A percentile compares a stretch with the other conserved stretches of the same genome.
These are phyloP conservation scores for Troides oblongomaculatus DNA, from an alignment of 2,888 invertebrate genomes.

Conservation along the genomic window DNA sequence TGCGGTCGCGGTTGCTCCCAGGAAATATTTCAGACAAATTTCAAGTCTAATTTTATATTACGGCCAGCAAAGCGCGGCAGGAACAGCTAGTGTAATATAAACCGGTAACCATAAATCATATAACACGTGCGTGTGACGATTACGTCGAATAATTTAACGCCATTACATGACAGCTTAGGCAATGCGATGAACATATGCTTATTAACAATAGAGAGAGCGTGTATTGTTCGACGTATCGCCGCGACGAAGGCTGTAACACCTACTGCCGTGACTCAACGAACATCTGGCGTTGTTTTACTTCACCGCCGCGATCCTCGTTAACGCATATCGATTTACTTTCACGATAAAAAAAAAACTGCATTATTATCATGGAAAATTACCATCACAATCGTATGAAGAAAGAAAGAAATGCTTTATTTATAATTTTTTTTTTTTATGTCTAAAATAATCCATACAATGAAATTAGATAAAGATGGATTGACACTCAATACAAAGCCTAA, in stretches of 20 bases:
- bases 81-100: constrained; percentile 23
- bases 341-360: neutral
- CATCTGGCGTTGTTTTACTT: constrained; percentile 58
- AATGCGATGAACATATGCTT: constrained; percentile 30
- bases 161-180: constrained; percentile 27
- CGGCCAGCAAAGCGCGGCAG: neutral
- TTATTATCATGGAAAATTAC: neutral
- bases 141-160: constrained; percentile 27
- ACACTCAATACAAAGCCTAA: no score
- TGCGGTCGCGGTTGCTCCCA: no score
- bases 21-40: no score
- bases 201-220: constrained; percentile 36
- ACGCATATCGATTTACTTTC: neutral
- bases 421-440: no score
- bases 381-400: neutral
- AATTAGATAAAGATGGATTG: no score
- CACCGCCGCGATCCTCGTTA: constrained; percentile 16
- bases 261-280: constrained; percentile 62
- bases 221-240: constrained; percentile 43
- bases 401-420: no score
- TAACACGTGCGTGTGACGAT: constrained; percentile 30
- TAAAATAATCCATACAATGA: no score
- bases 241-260: constrained; percentile 50
- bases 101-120: constrained; percentile 36
- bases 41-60: neutral